Conservation (phyloP, 2,888 invertebrate genomes). For the Aricia artaxerxes region DNA sequence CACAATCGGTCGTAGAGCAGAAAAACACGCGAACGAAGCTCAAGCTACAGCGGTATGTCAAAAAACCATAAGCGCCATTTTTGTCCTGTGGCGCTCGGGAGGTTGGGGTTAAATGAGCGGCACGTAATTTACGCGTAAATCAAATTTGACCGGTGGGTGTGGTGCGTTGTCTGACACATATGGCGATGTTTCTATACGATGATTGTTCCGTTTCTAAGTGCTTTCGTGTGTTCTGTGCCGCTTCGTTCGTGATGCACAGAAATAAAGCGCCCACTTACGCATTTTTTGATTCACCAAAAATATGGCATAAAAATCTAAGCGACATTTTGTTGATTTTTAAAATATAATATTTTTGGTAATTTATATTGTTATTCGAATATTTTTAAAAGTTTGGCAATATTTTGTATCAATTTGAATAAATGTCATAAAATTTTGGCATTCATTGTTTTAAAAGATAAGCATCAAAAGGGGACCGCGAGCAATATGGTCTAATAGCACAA, state of each 20-base stretch:
- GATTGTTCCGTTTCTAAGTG: slow-evolving; percentile 67
- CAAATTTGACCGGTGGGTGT: slow-evolving; percentile 79
- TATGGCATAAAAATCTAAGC: background rate
- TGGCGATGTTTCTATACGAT: slow-evolving; percentile 70
- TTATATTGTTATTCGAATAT: background rate
- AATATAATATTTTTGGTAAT: background rate
- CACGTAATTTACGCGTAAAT: slow-evolving; percentile 80
- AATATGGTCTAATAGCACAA: slow-evolving; percentile 50
- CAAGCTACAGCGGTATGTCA: slow-evolving; percentile 31
- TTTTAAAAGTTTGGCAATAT: background rate
- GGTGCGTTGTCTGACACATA: slow-evolving; percentile 72
- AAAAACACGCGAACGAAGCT: slow-evolving; percentile 38
- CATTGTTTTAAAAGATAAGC: slow-evolving; percentile 35
- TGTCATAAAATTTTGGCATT: slow-evolving; percentile 30
- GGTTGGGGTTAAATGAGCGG: slow-evolving; percentile 56
- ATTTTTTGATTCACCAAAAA: slow-evolving; percentile 34
- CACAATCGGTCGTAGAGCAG: slow-evolving; percentile 47
- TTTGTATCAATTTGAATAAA: slow-evolving; percentile 30
- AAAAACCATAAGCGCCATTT: slow-evolving; percentile 34
- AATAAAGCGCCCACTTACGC: slow-evolving; percentile 52
- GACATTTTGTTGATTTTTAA: slow-evolving; percentile 7
- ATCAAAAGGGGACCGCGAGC: slow-evolving; percentile 46
- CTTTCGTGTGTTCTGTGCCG: slow-evolving; percentile 68
- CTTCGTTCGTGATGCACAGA: slow-evolving; percentile 65
- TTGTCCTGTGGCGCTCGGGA: slow-evolving; percentile 51